phyloP scores from a whole-genome alignment of 2,113 vertebrate species.

The Urocolius indicus region DNA sequence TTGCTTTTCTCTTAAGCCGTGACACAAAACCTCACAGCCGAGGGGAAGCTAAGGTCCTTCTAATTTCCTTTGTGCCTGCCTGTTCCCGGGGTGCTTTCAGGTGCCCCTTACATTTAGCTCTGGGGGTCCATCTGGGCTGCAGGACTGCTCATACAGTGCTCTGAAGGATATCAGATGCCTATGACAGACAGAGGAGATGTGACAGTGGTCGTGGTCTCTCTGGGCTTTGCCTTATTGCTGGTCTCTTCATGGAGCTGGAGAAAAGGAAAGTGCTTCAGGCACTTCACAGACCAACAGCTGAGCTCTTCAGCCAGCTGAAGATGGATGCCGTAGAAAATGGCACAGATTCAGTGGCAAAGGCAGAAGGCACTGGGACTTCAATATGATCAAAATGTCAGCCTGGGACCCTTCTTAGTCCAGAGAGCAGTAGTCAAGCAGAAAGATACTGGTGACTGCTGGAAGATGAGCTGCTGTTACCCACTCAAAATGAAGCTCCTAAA shows the following conservation, averaged over 20 bases:
- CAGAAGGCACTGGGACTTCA: neutral
- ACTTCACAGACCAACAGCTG: neutral
- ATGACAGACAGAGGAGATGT: neutral
- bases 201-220: neutral
- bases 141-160: neutral
- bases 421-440: neutral
- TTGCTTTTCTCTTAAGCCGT: neutral
- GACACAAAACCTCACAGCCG: slow-evolving; percentile 17
- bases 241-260: neutral
- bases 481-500: neutral
- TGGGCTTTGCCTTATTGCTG: neutral
- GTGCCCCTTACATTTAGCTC: neutral
- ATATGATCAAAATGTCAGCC: fast-evolving
- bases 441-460: neutral
- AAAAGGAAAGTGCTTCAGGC: neutral
- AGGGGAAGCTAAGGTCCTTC: neutral
- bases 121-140: neutral
- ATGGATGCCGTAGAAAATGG: neutral
- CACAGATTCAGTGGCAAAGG: neutral
- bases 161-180: neutral
- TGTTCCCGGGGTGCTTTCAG: neutral
- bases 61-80: neutral
- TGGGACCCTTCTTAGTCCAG: neutral
- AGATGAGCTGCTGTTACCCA: neutral
- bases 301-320: neutral